Evolutionary conservation across 1,140 invertebrate species (phyloP).

Genomic region (Octopus bimaculoides): DNA sequence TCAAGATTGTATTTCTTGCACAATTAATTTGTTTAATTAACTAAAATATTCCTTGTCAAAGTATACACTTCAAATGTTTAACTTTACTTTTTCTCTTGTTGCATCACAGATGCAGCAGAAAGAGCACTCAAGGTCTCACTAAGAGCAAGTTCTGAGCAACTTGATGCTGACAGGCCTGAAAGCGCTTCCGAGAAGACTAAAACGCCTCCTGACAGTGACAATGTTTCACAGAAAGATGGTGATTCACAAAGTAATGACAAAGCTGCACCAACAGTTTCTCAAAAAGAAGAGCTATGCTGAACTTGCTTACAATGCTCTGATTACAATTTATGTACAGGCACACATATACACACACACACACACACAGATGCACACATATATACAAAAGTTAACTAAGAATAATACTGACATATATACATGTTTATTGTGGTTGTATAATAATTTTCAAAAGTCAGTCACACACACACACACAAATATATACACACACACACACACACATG

Average conservation of each 20-base stretch:
- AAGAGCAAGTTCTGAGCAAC: background rate
- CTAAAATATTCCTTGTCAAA: background rate
- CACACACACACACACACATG: too few species aligned
- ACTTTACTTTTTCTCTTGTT: background rate
- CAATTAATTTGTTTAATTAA: too few species aligned
- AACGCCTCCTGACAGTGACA: background rate
- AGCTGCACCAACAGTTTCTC: background rate
- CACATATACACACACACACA: background rate
- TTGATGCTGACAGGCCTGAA: background rate
- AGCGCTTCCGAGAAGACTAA: background rate
- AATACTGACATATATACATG: too few species aligned
- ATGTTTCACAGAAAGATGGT: background rate
- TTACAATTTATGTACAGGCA: conserved; percentile 1
- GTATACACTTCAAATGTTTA: background rate
- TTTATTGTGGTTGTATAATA: too few species aligned
- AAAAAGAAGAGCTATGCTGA: background rate
- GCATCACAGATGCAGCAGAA: background rate
- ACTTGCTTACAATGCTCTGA: background rate
- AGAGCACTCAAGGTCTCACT: background rate
- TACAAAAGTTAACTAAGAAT: background rate
- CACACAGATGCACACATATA: background rate
- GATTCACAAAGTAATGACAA: background rate
- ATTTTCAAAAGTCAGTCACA: too few species aligned
- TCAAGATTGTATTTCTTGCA: too few species aligned
- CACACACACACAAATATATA: too few species aligned